A percentile compares a stretch with the other conserved stretches of the same genome.
Conservation (phyloP, 1,140 invertebrate genomes). For the Drosophila tristis region DNA sequence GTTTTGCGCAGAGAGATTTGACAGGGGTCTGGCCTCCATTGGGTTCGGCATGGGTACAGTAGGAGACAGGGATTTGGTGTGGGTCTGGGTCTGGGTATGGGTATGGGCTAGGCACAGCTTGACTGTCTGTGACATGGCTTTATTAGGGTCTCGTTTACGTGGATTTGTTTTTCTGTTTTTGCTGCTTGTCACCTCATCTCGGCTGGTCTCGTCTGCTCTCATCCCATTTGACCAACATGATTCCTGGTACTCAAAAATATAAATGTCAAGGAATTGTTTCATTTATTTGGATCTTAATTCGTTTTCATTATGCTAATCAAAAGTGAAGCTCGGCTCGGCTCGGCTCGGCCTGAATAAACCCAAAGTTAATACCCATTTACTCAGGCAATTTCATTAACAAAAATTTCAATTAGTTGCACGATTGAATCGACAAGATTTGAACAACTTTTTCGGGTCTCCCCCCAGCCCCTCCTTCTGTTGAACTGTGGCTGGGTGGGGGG, state of each 20-base stretch:
- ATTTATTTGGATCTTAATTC: constrained; percentile 13
- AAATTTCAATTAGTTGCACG: constrained; percentile 79
- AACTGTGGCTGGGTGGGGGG: background rate
- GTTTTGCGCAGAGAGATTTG: constrained; percentile 44
- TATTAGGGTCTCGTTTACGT: constrained; percentile 45
- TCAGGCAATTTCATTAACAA: constrained; percentile 69
- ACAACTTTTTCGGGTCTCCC: constrained; percentile 52
- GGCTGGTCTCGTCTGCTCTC: too few relatives aligned
- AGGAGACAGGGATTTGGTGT: too few relatives aligned
- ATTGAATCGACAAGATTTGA: constrained; percentile 80
- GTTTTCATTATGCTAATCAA: constrained; percentile 44
- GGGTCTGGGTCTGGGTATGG: constrained; percentile 2
- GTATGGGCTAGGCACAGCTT: constrained; percentile 16
- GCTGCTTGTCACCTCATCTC: constrained; percentile 5
- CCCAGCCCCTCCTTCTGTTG: background rate
- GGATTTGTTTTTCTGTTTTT: constrained; percentile 18
- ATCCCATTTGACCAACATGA: constrained; percentile 6
- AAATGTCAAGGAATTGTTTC: constrained; percentile 34
- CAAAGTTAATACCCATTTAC: constrained; percentile 57
- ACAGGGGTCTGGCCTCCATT: too few relatives aligned
- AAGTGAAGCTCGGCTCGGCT: constrained; percentile 2
- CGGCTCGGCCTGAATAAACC: constrained; percentile 9
- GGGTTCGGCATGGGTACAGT: too few relatives aligned
- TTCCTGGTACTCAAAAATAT: constrained; percentile 24
- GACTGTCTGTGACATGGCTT: constrained; percentile 39